phyloP scores from a whole-genome alignment of 1,140 invertebrate species.

The Heliconius hewitsoni region DNA sequence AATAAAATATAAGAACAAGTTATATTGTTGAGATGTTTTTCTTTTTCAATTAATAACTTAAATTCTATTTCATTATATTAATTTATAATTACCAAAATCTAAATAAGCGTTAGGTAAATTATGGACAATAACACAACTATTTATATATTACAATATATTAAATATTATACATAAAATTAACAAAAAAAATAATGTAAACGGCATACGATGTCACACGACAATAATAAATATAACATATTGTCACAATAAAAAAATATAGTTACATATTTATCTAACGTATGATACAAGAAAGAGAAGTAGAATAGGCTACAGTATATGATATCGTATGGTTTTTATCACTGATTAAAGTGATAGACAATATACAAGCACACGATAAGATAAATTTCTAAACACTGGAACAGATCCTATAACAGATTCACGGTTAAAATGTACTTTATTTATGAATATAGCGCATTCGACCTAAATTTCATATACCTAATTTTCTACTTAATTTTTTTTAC shows the following conservation, averaged over 20 bases:
- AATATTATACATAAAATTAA: background rate
- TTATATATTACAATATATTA: background rate
- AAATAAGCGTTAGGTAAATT: background rate
- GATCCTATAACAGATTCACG: background rate
- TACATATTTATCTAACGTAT: background rate
- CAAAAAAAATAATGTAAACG: background rate
- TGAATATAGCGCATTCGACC: too few relatives aligned
- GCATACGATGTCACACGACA: too few relatives aligned
- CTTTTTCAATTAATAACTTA: background rate
- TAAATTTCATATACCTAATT: too few relatives aligned
- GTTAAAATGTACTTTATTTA: background rate
- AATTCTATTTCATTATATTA: background rate
- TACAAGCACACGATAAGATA: slow-evolving; percentile 12
- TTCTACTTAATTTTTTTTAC: too few relatives aligned
- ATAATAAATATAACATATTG: too few relatives aligned
- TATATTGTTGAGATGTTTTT: background rate
- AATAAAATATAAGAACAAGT: background rate
- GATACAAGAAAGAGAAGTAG: background rate
- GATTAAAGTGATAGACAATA: background rate
- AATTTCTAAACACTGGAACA: background rate
- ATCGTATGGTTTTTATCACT: slow-evolving; percentile 28
- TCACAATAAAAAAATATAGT: too few relatives aligned
- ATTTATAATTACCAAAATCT: background rate
- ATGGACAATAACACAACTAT: background rate
- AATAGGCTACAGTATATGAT: background rate